Evolutionary conservation across 2,888 invertebrate genomes (phyloP), one percentile per base, ranked within the genome.

Genomic region (Liopterus haemorrhoidalis): DNA sequence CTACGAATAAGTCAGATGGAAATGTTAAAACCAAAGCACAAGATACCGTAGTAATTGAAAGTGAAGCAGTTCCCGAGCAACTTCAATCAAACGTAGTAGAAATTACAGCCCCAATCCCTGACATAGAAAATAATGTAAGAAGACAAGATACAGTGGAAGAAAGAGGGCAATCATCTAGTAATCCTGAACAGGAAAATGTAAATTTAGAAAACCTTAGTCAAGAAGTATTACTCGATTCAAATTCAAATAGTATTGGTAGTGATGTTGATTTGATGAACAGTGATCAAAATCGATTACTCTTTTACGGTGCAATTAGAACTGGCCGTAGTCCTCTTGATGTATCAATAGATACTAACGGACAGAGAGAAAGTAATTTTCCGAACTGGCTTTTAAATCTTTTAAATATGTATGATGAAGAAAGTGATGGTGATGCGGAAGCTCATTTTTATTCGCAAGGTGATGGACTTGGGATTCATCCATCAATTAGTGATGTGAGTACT

Each of bases 391-490:
- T 68, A 33, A 61, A 65, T 38, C 56, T 68, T 41, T 56, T 67
- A 12, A 61, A 61, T 3, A 19, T 52, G 52, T 4, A 20, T 22
- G 50, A 48, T 2, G 52, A 50, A 20, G 50, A 12, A 5, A 57
- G 54, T 12, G 43, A 49, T 8, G 58, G 58, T 18, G 64, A 64
- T 20, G 66, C 64, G 47, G 21, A 21, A 14, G 62, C 66, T 2
- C 66, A 68, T 57, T 67, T 64, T 50, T 68, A 67, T 46, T 66
- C 66, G 44, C 68, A 68, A 55, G 68, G 68, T n/a, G 68, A 68
- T 49, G 68, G 68, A 8, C 49, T 68, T 58, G 68, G 68, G 11
- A 65, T 68, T 14, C 67, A 68, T 57, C 66, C 66, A 2, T 66
- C 67, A 2, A 57, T 64, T 24, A 53, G 63, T 28, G 63, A 62